Evolutionary conservation across 2,888 invertebrate species (phyloP).

Genomic region (Hipparchia sbordonii): DNA sequence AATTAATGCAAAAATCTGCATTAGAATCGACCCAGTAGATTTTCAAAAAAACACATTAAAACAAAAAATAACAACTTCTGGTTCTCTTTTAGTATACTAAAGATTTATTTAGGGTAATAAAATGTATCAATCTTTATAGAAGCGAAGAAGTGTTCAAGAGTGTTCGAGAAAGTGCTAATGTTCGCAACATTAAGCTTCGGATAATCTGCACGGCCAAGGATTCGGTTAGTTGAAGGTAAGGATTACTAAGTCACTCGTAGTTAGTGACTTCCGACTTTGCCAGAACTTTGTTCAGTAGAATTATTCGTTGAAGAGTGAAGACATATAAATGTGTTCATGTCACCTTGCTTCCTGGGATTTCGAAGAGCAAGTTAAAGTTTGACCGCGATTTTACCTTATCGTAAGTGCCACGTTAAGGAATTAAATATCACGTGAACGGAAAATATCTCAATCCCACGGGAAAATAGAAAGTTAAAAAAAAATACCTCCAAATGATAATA

Average conservation of each 20-base stretch:
- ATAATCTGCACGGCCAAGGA: conserved; percentile 54
- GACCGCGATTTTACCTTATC: no score
- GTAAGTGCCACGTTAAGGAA: no score
- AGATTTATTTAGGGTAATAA: not conserved
- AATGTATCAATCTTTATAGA: not conserved
- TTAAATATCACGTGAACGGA: no score
- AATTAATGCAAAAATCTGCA: no score
- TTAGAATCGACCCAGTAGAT: no score
- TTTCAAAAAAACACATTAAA: no score
- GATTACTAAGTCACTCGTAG: conserved; percentile 44
- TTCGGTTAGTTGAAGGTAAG: conserved; percentile 43
- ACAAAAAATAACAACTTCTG: no score
- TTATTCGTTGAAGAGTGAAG: not conserved
- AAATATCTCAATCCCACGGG: no score
- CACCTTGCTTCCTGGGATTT: not conserved
- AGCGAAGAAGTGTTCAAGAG: conserved; percentile 6
- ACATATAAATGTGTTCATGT: not conserved
- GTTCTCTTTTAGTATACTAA: not conserved
- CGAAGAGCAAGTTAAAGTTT: not conserved
- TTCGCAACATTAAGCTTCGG: conserved; percentile 59
- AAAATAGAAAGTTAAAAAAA: no score
- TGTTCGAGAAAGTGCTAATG: conserved; percentile 53
- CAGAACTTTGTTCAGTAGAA: conserved; percentile 14
- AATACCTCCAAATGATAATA: no score
- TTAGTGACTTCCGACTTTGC: conserved; percentile 24